Percentiles rank a stretch among this genome's conserved stretches.
Conservation (phyloP, 23 tunicate species). For the Trididemnum clinides region DNA sequence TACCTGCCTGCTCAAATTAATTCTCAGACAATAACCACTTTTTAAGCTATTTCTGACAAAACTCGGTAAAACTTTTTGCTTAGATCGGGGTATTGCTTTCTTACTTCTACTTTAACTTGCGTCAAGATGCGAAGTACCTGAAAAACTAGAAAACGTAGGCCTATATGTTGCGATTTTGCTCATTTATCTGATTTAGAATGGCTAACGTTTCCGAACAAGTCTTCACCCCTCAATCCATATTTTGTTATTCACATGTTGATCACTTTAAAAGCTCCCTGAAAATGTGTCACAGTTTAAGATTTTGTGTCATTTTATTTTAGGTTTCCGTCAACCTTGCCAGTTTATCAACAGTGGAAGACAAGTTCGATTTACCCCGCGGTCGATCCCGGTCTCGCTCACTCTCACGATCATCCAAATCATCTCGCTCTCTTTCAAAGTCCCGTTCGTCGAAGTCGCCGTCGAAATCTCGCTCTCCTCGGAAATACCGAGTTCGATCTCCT, state of each 20-base stretch:
- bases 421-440: slow-evolving; percentile 8
- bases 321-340: slow-evolving; percentile 50
- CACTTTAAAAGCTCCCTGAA: neutral
- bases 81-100: neutral
- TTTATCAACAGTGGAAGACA: slow-evolving; percentile 24
- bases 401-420: slow-evolving; percentile 17
- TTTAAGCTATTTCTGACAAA: too few relatives aligned
- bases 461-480: slow-evolving; percentile 8
- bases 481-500: neutral
- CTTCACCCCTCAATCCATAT: too few relatives aligned
- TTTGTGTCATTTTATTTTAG: slow-evolving; percentile 14
- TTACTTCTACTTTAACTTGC: too few relatives aligned
- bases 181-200: too few relatives aligned
- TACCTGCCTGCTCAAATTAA: too few relatives aligned
- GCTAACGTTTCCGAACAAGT: too few relatives aligned
- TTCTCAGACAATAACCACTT: too few relatives aligned
- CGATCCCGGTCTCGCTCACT: neutral
- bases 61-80: neutral
- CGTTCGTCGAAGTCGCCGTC: slow-evolving; percentile 34
- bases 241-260: too few relatives aligned
- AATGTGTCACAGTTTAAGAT: neutral
- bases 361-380: slow-evolving; percentile 5
- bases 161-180: too few relatives aligned
- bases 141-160: too few relatives aligned
- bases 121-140: too few relatives aligned